A percentile compares a stretch with the other conserved stretches of the same genome.
Evolutionary conservation across 2,888 invertebrate species (phyloP).

Genomic region (Cosmia pyralina): DNA sequence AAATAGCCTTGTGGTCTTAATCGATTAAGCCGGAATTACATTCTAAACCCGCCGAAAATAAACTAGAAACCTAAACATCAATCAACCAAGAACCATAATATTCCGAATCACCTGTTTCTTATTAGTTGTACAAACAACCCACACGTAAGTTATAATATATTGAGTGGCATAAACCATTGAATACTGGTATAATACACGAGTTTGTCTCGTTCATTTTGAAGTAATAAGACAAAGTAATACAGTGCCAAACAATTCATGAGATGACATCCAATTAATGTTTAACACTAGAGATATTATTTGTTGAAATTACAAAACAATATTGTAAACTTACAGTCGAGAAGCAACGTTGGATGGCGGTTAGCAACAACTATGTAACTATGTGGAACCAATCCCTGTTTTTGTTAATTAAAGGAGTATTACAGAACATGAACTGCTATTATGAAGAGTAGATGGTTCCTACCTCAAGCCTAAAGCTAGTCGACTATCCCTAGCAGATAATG

Average conservation of each 20-base stretch:
- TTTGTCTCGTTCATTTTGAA: slow-evolving; percentile 18
- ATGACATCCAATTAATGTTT: slow-evolving; percentile 25
- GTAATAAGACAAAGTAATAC: background rate
- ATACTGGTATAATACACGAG: slow-evolving; percentile 25
- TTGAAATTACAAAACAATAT: slow-evolving; percentile 15
- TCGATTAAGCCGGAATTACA: background rate
- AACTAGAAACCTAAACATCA: background rate
- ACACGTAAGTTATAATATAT: slow-evolving; percentile 26
- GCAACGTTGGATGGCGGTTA: background rate
- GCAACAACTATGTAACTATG: background rate
- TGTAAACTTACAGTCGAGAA: background rate
- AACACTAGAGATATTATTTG: slow-evolving; percentile 20
- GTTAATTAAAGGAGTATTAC: background rate
- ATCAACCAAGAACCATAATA: background rate
- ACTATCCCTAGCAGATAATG: background rate
- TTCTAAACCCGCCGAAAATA: background rate
- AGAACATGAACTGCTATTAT: background rate
- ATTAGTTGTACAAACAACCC: slow-evolving; percentile 22
- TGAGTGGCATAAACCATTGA: slow-evolving; percentile 33
- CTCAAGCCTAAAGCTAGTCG: too few relatives aligned
- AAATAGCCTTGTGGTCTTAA: background rate
- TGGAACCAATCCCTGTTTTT: background rate
- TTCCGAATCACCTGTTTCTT: slow-evolving; percentile 36
- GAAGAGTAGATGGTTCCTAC: background rate
- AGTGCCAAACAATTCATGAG: slow-evolving; percentile 27